A percentile compares a stretch with the other conserved stretches of the same genome.
Evolutionary conservation across 2,797 vertebrate genomes (phyloP).

Genomic region (Poeciliopsis presidionis): DNA sequence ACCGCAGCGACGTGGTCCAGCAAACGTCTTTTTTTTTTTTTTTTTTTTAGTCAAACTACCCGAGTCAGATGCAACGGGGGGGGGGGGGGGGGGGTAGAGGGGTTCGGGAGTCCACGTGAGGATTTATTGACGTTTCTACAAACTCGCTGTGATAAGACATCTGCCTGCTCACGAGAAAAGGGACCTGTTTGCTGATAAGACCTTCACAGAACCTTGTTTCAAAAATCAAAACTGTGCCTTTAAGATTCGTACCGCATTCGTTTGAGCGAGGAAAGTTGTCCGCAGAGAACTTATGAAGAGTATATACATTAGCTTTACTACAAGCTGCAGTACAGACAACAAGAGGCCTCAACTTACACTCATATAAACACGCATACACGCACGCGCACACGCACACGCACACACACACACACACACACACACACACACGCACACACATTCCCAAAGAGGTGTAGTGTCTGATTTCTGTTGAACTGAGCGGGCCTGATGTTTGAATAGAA

Average conservation of each 20-base stretch:
- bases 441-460: constrained; percentile 71
- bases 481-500: constrained; percentile 71
- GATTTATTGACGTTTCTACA: background rate
- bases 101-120: background rate
- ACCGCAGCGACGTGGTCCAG: background rate
- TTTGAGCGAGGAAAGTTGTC: constrained; percentile 50
- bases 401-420: constrained; percentile 27
- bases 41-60: background rate
- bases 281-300: constrained; percentile 49
- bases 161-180: background rate
- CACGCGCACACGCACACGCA: constrained; percentile 31
- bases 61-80: background rate
- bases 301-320: constrained; percentile 63
- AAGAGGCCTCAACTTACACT: constrained; percentile 52
- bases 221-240: constrained; percentile 7
- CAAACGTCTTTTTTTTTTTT: too few species aligned
- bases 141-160: background rate
- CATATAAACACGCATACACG: constrained; percentile 45
- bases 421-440: constrained; percentile 28
- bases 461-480: constrained; percentile 62
- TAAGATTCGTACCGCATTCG: constrained; percentile 62
- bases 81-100: too few species aligned
- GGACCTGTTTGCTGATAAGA: background rate
- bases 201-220: background rate
- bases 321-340: constrained; percentile 56